These are phyloP conservation scores for Doris montereyensis DNA, from an alignment of 2,888 invertebrate species.

Conservation along the genomic window DNA sequence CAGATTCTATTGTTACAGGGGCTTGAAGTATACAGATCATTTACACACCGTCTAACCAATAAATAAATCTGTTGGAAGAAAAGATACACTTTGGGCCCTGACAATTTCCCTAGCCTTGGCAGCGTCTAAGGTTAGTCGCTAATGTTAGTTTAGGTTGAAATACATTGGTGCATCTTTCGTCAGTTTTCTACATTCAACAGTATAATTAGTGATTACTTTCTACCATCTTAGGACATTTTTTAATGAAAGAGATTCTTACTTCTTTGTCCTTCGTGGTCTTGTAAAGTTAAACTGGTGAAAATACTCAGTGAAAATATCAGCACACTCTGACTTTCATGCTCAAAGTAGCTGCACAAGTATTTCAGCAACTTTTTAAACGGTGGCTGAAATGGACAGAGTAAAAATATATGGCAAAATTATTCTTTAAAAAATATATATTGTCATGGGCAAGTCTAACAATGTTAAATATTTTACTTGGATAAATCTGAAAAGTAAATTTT, in stretches of 20 bases:
- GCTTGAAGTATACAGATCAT: too few relatives aligned
- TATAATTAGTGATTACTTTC: too few relatives aligned
- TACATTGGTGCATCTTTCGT: too few relatives aligned
- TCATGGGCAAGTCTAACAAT: not conserved
- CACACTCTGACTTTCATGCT: slow-evolving; percentile 55
- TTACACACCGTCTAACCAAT: too few relatives aligned
- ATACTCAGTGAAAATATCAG: slow-evolving; percentile 62
- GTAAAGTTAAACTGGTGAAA: slow-evolving; percentile 61
- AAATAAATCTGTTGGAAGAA: too few relatives aligned
- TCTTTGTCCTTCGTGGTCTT: slow-evolving; percentile 62
- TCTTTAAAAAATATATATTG: not conserved
- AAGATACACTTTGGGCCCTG: too few relatives aligned
- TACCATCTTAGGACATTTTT: too few relatives aligned
- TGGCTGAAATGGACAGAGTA: slow-evolving; percentile 40
- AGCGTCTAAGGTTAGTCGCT: not conserved
- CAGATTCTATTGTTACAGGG: too few relatives aligned
- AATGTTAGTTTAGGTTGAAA: slow-evolving; percentile 46
- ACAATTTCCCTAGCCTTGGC: too few relatives aligned
- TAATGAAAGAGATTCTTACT: too few relatives aligned
- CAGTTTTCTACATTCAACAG: too few relatives aligned
- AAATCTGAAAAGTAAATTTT: not conserved
- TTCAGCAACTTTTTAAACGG: slow-evolving; percentile 54
- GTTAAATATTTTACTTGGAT: not conserved
- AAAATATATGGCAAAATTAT: not conserved
- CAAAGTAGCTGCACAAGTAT: slow-evolving; percentile 55